Conservation (phyloP, 2,113 vertebrate species). For the Phylloscopus whistleri region DNA sequence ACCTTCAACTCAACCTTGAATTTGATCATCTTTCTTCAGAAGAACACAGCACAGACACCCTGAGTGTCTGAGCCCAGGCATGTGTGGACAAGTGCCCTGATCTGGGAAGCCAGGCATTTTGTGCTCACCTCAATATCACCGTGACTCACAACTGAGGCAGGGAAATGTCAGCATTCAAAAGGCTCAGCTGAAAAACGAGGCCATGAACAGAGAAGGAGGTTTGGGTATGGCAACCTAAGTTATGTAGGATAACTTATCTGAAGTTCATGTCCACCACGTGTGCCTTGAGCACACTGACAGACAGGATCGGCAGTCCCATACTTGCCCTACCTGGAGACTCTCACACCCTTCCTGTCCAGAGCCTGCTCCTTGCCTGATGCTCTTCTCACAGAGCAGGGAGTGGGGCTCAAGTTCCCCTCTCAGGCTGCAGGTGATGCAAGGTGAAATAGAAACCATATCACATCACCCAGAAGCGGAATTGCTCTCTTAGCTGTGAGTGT, state of each 20-base stretch:
- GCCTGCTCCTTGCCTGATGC: neutral
- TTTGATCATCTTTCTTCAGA: neutral
- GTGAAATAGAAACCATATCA: neutral
- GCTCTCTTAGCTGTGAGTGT: neutral
- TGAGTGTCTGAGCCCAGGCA: neutral
- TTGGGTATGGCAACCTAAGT: neutral
- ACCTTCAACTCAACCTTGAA: neutral
- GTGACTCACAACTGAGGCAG: neutral
- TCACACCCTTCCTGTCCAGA: neutral
- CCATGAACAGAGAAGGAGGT: neutral
- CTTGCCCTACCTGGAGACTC: neutral
- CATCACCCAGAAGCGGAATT: neutral
- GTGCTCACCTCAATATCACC: neutral
- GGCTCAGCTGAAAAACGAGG: neutral
- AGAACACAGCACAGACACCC: neutral
- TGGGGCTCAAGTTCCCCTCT: neutral
- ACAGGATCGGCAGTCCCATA: neutral
- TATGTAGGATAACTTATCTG: neutral
- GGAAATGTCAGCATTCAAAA: neutral
- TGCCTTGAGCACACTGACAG: neutral
- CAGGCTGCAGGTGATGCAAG: neutral
- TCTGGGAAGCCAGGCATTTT: neutral
- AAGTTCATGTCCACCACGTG: neutral
- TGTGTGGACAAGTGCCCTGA: neutral
- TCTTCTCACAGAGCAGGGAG: neutral